Base-by-base conservation (phyloP, 2,113 vertebrate genomes). In the Scalopus aquaticus region DNA sequence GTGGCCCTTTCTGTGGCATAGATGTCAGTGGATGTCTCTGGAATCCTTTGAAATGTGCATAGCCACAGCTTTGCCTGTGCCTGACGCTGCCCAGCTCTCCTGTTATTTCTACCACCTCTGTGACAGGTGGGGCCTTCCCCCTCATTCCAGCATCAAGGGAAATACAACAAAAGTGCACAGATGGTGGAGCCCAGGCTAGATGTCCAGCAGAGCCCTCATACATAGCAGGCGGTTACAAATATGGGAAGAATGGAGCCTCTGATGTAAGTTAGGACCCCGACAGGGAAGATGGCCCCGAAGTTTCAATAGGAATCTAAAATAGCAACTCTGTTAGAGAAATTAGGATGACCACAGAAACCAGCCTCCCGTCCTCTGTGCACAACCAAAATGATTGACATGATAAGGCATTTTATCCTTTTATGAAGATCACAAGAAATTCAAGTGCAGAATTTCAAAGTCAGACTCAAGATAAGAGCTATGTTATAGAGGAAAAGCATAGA, bases 291-390 rank as follows among this genome's bases (percentile, higher is more conserved):
- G 91, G 42, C 51, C 60, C 65, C 67, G 22, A 35, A 39, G 15
- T 44, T 74, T 3, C 20, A 76, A 30, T 35, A 82, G 60, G 32
- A 13, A 88, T 77, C 60, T 44, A 37, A 78, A 92, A 73, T 0
- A 88, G n/a, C 86, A 74, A 42, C 35, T 76, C 49, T 32, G 3
- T 28, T 6, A n/a, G 24, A 64, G 12, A 32, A 42, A 17, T 4
- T 0, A 6, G 39, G 37, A 86, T 0, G 4, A 64, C 72, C 2
- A 0, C 0, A 32, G 17, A 13, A 78, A 26, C 5, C 0, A 28
- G 11, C 58, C 65, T 35, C 44, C 70, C 16, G n/a, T 32, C 54
- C 58, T 67, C 88, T 72, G 17, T 2, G 42, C 65, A 51, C 8
- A 54, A 30, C 16, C 39, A 26, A 8, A 86, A 78, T 56, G 65